Percentiles rank a stretch among this genome's conserved stretches.
These are phyloP conservation scores for Centrocercus urophasianus DNA, from an alignment of 2,113 vertebrate genomes.

Conservation along the genomic window DNA sequence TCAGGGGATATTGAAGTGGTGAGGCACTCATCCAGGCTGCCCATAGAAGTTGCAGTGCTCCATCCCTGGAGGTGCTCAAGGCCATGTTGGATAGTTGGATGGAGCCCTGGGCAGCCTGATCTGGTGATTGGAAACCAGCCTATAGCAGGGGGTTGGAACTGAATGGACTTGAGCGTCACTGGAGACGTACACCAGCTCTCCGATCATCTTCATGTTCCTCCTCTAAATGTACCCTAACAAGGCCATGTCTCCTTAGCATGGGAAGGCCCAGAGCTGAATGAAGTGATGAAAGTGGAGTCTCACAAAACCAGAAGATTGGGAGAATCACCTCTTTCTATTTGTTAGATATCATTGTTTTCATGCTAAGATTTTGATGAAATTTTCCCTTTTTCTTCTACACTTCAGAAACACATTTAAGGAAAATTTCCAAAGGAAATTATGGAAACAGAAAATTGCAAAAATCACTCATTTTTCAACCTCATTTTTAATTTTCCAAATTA, in stretches of 20 bases:
- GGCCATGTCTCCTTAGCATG: neutral
- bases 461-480: neutral
- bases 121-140: neutral
- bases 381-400: accelerated
- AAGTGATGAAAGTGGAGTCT: neutral
- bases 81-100: neutral
- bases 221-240: neutral
- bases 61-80: neutral
- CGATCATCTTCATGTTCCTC: neutral
- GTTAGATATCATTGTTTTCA: neutral
- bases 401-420: neutral
- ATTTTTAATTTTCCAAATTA: neutral
- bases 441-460: neutral
- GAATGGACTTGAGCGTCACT: neutral
- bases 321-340: neutral
- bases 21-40: neutral
- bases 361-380: neutral
- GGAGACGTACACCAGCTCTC: neutral
- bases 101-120: neutral
- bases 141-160: no score
- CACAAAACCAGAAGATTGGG: neutral
- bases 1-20: neutral
- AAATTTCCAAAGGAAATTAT: neutral
- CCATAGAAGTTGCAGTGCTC: neutral
- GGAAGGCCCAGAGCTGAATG: neutral